Conservation (phyloP, 2,113 vertebrate species). For the Calonectris borealis region DNA sequence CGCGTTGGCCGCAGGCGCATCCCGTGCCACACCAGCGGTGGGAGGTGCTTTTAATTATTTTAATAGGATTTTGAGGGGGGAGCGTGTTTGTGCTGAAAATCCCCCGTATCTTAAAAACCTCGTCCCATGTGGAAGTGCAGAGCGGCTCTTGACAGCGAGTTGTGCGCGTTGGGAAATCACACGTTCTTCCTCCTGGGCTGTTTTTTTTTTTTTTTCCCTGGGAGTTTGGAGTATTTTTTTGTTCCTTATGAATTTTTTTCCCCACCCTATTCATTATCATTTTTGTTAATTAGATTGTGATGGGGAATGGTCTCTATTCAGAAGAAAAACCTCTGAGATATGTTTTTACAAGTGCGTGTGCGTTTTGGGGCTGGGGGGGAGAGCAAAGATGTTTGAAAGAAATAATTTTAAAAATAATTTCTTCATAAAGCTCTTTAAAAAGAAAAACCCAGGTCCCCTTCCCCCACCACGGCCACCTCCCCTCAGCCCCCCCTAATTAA, state of each 20-base stretch:
- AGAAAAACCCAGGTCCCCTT: slow-evolving; percentile 21
- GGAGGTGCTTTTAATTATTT: not conserved
- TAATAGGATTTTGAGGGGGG: not conserved
- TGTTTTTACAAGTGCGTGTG: not conserved
- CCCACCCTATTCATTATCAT: slow-evolving; percentile 1
- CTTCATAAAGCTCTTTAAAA: slow-evolving; percentile 61
- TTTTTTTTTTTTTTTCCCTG: not conserved
- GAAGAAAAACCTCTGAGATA: not conserved
- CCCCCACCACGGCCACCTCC: not conserved
- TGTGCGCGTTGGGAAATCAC: not conserved
- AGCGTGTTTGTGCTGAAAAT: not conserved
- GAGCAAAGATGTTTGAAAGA: slow-evolving; percentile 26
- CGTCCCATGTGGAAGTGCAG: rapidly evolving
- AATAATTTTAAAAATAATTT: slow-evolving; percentile 46
- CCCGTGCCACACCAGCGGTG: rapidly evolving
- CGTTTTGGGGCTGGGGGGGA: not conserved
- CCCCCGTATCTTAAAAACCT: not conserved
- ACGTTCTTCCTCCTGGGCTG: not conserved
- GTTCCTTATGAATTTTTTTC: not conserved
- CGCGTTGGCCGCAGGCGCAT: rapidly evolving
- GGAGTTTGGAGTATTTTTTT: not conserved
- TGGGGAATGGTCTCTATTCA: slow-evolving; percentile 45
- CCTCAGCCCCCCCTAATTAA: slow-evolving; percentile 64
- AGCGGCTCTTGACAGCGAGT: rapidly evolving
- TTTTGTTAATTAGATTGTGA: slow-evolving; percentile 63